Evolutionary conservation across 2,797 vertebrate genomes (phyloP).

Genomic region (Halcyon smyrnensis): DNA sequence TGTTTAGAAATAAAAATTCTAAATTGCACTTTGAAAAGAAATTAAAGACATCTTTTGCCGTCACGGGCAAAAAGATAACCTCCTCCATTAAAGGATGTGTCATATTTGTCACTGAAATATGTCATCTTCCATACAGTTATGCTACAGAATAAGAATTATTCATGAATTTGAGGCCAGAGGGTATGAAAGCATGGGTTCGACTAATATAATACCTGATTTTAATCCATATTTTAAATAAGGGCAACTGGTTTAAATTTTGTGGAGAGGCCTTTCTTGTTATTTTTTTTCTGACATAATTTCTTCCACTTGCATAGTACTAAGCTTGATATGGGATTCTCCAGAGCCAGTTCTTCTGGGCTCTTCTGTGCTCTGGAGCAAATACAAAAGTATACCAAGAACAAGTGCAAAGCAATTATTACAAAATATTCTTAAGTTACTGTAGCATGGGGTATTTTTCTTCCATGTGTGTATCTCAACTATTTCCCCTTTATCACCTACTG

Average conservation of each 20-base stretch:
- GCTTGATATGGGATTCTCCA: not conserved
- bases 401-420: not conserved
- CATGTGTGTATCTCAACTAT: not conserved
- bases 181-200: not conserved
- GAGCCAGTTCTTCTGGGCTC: not conserved
- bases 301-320: not conserved
- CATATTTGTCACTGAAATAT: not conserved
- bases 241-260: not conserved
- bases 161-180: not conserved
- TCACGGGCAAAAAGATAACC: not conserved
- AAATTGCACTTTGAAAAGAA: not conserved
- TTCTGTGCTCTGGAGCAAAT: not conserved
- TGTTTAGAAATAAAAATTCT: not conserved
- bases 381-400: not conserved
- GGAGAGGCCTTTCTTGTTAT: not conserved
- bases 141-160: not conserved
- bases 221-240: not conserved
- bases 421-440: not conserved
- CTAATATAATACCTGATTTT: not conserved
- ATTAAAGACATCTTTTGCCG: not conserved
- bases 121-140: not conserved
- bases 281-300: not conserved
- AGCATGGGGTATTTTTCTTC: not conserved
- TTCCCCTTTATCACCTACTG: not conserved
- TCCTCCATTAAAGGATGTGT: not conserved